Conservation (phyloP, 1,140 invertebrate genomes). For the Anadara kagoshimensis region DNA sequence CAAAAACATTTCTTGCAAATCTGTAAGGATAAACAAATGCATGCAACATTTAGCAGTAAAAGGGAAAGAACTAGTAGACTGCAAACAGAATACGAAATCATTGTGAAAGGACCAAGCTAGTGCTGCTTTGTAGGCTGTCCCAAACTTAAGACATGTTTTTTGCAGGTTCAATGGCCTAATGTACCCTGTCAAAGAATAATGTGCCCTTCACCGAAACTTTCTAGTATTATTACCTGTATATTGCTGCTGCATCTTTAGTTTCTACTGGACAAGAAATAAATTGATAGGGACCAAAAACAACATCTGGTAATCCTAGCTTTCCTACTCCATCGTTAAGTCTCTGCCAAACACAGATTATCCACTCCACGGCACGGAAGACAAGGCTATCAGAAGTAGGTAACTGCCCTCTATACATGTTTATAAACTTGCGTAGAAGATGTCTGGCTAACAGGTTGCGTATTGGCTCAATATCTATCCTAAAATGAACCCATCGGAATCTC, state of each 20-base stretch:
- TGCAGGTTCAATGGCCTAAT: too few relatives aligned
- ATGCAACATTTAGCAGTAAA: too few relatives aligned
- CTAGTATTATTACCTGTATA: conserved; percentile 61
- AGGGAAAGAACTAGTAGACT: too few relatives aligned
- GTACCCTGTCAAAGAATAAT: too few relatives aligned
- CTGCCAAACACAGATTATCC: conserved; percentile 71
- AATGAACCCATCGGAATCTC: conserved; percentile 71
- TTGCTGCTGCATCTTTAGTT: conserved; percentile 52
- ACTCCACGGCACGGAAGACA: conserved; percentile 64
- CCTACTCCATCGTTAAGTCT: conserved; percentile 68
- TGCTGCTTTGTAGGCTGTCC: too few relatives aligned
- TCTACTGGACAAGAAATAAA: conserved; percentile 71
- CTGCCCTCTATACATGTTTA: conserved; percentile 56
- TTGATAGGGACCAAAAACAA: conserved; percentile 66
- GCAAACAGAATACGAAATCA: too few relatives aligned
- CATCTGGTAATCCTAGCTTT: conserved; percentile 68
- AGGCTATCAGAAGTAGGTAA: conserved; percentile 58
- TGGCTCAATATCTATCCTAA: conserved; percentile 68
- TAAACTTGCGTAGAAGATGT: conserved; percentile 61
- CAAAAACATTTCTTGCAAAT: too few relatives aligned
- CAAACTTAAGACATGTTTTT: too few relatives aligned
- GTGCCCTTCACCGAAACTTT: too few relatives aligned
- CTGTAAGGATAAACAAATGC: too few relatives aligned
- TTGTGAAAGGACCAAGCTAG: too few relatives aligned
- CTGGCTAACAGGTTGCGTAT: conserved; percentile 64